These are phyloP conservation scores for Corythoichthys intestinalis DNA, from an alignment of 2,113 vertebrate species.

Conservation along the genomic window DNA sequence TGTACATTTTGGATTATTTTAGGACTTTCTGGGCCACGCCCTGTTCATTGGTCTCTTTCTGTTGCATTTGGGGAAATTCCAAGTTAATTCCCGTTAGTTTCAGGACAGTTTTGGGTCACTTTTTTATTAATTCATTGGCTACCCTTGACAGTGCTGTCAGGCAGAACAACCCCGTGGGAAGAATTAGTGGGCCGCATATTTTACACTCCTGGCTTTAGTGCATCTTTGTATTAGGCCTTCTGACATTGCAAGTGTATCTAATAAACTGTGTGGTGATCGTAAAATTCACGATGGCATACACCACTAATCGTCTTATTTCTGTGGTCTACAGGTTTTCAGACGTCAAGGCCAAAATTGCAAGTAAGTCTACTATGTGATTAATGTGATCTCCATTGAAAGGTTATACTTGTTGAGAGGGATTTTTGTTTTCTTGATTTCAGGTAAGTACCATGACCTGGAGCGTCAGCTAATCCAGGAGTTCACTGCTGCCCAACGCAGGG, in stretches of 20 bases:
- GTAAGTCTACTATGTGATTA: conserved; percentile 73
- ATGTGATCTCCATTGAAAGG: background rate
- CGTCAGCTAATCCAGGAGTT: conserved; percentile 98
- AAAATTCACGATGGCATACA: background rate
- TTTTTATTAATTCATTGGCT: no score
- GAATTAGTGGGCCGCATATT: no score
- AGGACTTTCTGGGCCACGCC: no score
- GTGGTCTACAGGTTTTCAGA: conserved; percentile 88
- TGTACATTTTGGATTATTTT: no score
- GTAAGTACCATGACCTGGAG: conserved; percentile 99
- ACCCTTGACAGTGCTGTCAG: no score
- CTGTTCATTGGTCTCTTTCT: no score
- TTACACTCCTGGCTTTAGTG: background rate
- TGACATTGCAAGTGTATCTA: background rate
- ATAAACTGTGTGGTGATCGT: background rate
- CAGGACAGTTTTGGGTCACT: no score
- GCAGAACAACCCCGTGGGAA: no score
- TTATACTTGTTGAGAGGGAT: background rate
- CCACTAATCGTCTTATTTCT: conserved; percentile 8
- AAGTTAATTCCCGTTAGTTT: no score
- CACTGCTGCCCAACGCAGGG: conserved; percentile 87
- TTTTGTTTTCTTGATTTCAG: conserved; percentile 56
- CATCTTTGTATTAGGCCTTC: background rate
- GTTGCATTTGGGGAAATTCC: no score
- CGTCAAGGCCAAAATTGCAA: conserved; percentile 99